Evolutionary conservation across 1,140 invertebrate species (phyloP).

Genomic region (Drosophila chauvacae): DNA sequence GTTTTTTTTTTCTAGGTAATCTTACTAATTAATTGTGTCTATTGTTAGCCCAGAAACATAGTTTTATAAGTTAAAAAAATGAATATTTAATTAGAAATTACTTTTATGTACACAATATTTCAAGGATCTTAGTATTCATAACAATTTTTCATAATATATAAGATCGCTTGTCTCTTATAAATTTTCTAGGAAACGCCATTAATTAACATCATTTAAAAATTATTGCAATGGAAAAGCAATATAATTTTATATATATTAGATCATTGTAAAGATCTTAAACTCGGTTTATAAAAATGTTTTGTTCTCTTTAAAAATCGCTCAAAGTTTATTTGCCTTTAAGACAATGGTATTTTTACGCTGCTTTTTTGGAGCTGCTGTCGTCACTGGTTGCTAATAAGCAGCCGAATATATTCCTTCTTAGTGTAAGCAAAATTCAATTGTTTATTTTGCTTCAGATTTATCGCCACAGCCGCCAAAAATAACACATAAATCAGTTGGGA

Average conservation of each 20-base stretch:
- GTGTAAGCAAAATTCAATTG: conserved; percentile 42
- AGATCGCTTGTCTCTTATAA: neutral
- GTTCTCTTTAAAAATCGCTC: neutral
- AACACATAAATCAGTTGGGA: conserved; percentile 60
- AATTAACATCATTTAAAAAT: neutral
- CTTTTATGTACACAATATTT: no score
- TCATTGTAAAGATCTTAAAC: neutral
- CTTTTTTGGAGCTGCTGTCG: conserved; percentile 51
- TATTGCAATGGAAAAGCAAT: neutral
- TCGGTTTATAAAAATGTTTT: neutral
- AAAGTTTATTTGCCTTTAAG: conserved; percentile 33
- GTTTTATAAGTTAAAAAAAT: neutral
- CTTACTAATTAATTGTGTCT: neutral
- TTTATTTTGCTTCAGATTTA: conserved; percentile 64
- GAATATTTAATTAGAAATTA: no score
- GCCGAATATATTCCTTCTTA: conserved; percentile 29
- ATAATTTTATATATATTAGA: no score
- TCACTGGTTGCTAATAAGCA: conserved; percentile 52
- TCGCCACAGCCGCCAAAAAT: conserved; percentile 45
- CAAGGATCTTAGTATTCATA: no score
- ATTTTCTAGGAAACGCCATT: neutral
- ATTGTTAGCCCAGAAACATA: no score
- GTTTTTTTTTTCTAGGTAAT: conserved; percentile 1
- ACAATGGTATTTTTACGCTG: conserved; percentile 20
- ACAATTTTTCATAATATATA: neutral